Base-by-base conservation (phyloP, 2,888 invertebrate species). In the Patella pellucida region DNA sequence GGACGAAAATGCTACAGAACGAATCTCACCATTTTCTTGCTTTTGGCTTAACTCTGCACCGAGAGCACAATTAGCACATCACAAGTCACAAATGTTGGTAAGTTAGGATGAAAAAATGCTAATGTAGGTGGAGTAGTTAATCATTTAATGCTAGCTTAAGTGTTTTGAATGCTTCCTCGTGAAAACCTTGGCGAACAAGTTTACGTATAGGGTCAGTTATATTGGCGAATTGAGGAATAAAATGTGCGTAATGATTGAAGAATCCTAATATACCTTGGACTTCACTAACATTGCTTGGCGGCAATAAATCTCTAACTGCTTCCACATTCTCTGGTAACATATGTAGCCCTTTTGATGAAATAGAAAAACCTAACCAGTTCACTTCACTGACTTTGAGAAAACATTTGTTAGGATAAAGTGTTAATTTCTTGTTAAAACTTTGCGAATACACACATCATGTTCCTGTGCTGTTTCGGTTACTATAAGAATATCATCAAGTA, bases 11-110 rank as follows among this genome's bases (percentile, higher is more conserved):
- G 73, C 73, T 16, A 73, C 69, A 3, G 73, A 7, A 16, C n/a
- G 52, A 54, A 54, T 54, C 9, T 71, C 56, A 56, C 54, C 71
- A 16, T 69, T 69, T 50, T 69, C 19, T 16, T 69, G 23, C 15
- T 16, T 31, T 27, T 69, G 41, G 23, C 19, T 16, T 15, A 69
- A 23, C 12, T 69, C 31, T 5, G 69, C 23, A 16, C 69, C 69
- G n/a, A 54, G 71, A n/a, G 71, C 71, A 71, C 27, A 52, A 51
- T 56, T 52, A 27, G 54, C 16, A 67, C 71, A 71, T 71, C 71
- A 9, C 41, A 41, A 3, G 41, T 41, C 41, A 41, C 41, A 41
- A 41, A 9, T 41, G 41, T 41, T 9, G 41, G 41, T 41, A 41
- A 4, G 41, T 41, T 41, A 41, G 41, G 41, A 41, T 41, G 41